Percentiles rank a stretch among this genome's conserved stretches.
phyloP scores from a whole-genome alignment of 2,888 invertebrate species.

The Hydraecia micacea region DNA sequence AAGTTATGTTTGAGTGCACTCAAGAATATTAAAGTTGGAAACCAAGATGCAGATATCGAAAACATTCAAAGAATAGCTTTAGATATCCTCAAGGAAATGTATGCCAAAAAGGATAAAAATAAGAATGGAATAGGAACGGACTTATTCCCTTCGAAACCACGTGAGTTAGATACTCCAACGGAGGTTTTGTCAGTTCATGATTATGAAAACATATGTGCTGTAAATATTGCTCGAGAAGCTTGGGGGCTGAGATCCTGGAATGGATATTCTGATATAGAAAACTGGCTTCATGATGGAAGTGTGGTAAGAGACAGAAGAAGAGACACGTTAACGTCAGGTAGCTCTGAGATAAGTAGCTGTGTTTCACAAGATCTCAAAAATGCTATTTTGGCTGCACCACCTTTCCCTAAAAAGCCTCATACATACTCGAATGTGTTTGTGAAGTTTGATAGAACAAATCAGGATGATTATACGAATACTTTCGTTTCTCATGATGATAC shows the following conservation, averaged over 20 bases:
- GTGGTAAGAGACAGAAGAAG: constrained; percentile 90
- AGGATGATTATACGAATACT: constrained; percentile 89
- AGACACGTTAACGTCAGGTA: constrained; percentile 90
- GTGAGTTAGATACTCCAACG: constrained; percentile 89
- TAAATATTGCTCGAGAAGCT: constrained; percentile 91
- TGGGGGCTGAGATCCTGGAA: constrained; percentile 92
- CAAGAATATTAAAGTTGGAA: constrained; percentile 89
- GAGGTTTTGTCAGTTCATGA: constrained; percentile 91
- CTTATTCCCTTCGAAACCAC: constrained; percentile 80
- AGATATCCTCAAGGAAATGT: constrained; percentile 89
- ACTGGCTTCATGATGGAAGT: constrained; percentile 91
- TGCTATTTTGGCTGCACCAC: constrained; percentile 84
- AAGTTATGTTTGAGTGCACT: constrained; percentile 88
- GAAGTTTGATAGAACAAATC: constrained; percentile 83
- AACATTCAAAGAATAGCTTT: constrained; percentile 89
- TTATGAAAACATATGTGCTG: constrained; percentile 92
- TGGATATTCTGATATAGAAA: constrained; percentile 92
- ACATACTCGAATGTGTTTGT: constrained; percentile 88
- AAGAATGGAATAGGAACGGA: constrained; percentile 80
- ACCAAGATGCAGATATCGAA: constrained; percentile 89
- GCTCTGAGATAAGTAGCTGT: constrained; percentile 90
- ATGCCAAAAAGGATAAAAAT: constrained; percentile 86
- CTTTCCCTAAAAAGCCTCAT: constrained; percentile 84
- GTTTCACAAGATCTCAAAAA: constrained; percentile 86
- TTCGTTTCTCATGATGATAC: constrained; percentile 88